phyloP scores from a whole-genome alignment of 2,113 vertebrate genomes.

The Sminthopsis crassicaudata region DNA sequence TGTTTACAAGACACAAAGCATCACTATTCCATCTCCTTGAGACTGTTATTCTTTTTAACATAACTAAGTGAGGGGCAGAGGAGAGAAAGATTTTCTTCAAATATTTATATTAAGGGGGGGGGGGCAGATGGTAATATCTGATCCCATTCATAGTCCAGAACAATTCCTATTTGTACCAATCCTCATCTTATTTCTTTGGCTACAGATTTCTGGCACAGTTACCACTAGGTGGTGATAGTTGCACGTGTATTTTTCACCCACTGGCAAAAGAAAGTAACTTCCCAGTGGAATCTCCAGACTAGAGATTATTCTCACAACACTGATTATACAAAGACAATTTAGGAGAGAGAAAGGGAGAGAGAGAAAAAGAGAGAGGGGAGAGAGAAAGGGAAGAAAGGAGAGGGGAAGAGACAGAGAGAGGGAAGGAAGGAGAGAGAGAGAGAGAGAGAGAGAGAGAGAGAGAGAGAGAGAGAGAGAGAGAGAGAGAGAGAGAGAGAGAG shows the following conservation, averaged over 20 bases:
- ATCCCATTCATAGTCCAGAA: background rate
- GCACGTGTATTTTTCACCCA: conserved; percentile 28
- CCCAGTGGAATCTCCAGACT: rapidly evolving
- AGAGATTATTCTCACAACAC: background rate
- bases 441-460: too few species aligned
- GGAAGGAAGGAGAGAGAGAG: too few species aligned
- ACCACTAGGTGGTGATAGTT: conserved; percentile 82
- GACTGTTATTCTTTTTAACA: background rate
- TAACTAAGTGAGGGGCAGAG: background rate
- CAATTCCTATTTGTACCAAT: rapidly evolving
- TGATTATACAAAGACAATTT: background rate
- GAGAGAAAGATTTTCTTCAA: background rate
- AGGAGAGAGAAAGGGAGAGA: background rate
- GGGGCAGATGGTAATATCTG: background rate
- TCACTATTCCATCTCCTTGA: background rate
- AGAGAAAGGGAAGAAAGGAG: too few species aligned
- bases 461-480: too few species aligned
- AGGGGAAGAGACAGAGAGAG: too few species aligned
- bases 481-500: too few species aligned
- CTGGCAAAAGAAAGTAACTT: background rate
- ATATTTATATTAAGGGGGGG: background rate
- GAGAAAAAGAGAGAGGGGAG: too few species aligned
- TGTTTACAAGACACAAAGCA: background rate
- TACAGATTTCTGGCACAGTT: rapidly evolving
- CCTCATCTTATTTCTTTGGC: rapidly evolving